phyloP scores from a whole-genome alignment of 2,888 invertebrate genomes.

The Hirtodrosophila alboralis region DNA sequence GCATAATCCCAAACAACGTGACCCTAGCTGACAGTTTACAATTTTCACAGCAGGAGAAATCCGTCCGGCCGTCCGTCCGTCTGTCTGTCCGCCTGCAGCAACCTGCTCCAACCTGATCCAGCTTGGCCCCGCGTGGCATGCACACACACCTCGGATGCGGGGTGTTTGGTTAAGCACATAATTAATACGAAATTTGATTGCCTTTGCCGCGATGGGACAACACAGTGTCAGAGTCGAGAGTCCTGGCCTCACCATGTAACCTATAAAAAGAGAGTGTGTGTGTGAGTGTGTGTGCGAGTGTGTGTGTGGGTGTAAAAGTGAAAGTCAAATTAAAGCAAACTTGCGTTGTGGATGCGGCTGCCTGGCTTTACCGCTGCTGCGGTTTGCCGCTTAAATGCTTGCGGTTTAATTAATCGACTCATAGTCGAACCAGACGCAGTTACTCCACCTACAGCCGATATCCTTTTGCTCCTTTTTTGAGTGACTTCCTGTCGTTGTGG shows the following conservation, averaged over 20 bases:
- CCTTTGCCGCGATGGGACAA: slow-evolving; percentile 69
- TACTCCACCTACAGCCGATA: neutral
- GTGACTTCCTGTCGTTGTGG: slow-evolving; percentile 53
- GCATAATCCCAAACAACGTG: slow-evolving; percentile 58
- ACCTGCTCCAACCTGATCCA: neutral
- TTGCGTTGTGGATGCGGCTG: slow-evolving; percentile 32
- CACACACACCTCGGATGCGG: slow-evolving; percentile 20
- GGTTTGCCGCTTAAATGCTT: slow-evolving; percentile 73
- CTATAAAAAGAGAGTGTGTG: slow-evolving; percentile 15
- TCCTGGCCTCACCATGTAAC: slow-evolving; percentile 11
- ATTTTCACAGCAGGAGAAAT: slow-evolving; percentile 44
- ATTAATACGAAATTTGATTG: slow-evolving; percentile 78
- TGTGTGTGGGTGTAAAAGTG: slow-evolving; percentile 35
- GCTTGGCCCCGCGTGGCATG: neutral
- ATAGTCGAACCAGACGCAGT: slow-evolving; percentile 31
- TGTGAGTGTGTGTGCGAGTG: slow-evolving; percentile 10
- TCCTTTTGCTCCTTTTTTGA: slow-evolving; percentile 3
- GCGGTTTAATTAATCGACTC: slow-evolving; percentile 77
- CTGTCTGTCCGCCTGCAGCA: neutral
- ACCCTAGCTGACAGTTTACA: slow-evolving; percentile 64
- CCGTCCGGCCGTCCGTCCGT: too few relatives aligned
- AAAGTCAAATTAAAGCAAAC: slow-evolving; percentile 74
- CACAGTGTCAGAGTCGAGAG: too few relatives aligned
- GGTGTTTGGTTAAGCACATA: slow-evolving; percentile 78
- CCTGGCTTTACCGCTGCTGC: slow-evolving; percentile 32